Base-by-base conservation (phyloP, 2,113 vertebrate genomes). In the Puma concolor region DNA sequence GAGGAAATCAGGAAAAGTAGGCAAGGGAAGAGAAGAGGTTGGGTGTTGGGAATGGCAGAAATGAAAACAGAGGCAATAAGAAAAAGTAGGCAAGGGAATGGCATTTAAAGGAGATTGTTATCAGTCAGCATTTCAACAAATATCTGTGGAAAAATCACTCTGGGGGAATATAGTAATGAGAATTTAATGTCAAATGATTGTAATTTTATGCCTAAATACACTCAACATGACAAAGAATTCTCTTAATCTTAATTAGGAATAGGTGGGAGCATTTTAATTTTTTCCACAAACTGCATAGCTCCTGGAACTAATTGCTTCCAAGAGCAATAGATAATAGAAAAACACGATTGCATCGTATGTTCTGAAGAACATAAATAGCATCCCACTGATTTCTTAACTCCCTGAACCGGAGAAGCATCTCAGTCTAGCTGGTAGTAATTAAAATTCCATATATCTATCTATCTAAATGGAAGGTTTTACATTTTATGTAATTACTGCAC, bases 141-240 rank as follows among this genome's bases (percentile, higher is more conserved):
- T 91, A 96, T 2, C 23, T 95, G 12, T 92, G 57, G 95, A 97
- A 83, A 25, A 69, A 88, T 92, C 86, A 81, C 11, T 90, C 38
- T 41, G 16, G 31, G 36, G 92, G 98, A 98, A 97, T 54, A 82
- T 0, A 93, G 7, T 95, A 93, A 48, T 69, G 74, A 97, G 31
- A 87, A 64, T 94, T 96, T 97, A 96, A 96, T 95, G 72, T 97
- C 92, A 98, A 97, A 83, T 97, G 72, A 98, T 94, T 97, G 63
- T 71, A 97, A 96, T 91, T 96, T 98, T 98, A 95, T 80, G 92
- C 63, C 44, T 96, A 86, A 98, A 94, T 85, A n/a, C 90, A 96
- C 60, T 94, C 83, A 92, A 95, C 2, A 5, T 89, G 63, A 96
- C 12, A 44, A 94, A 96, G 25, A 91, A 29, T 91, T 97, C 41